Evolutionary conservation across 1,140 invertebrate genomes (phyloP).

Genomic region (Acromyrmex charruanus): DNA sequence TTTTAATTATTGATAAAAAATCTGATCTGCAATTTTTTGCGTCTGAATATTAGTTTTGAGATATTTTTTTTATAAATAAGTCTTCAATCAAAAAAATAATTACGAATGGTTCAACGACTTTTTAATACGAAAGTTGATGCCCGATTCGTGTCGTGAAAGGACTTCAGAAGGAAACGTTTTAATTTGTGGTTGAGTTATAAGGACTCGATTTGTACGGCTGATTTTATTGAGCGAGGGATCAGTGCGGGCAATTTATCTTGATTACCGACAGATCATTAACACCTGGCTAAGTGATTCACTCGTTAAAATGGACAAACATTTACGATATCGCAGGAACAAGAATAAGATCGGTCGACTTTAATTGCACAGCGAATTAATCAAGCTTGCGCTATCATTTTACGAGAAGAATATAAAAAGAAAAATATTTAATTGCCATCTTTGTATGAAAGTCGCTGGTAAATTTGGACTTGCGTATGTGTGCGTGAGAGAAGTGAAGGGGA

Average conservation of each 20-base stretch:
- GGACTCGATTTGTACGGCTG: slow-evolving; percentile 46
- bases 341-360: slow-evolving; percentile 61
- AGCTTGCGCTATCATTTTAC: slow-evolving; percentile 34
- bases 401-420: slow-evolving; percentile 35
- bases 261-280: slow-evolving; percentile 62
- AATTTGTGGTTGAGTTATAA: slow-evolving; percentile 36
- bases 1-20: background rate
- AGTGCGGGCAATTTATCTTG: slow-evolving; percentile 49
- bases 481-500: background rate
- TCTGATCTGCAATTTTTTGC: slow-evolving; percentile 2
- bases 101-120: background rate
- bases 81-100: background rate
- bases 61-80: background rate
- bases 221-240: slow-evolving; percentile 42
- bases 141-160: background rate
- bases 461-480: slow-evolving; percentile 19
- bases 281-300: slow-evolving; percentile 62
- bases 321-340: slow-evolving; percentile 44
- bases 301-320: slow-evolving; percentile 59
- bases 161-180: slow-evolving; percentile 24
- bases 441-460: slow-evolving; percentile 25
- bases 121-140: slow-evolving; percentile 20
- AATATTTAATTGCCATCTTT: slow-evolving; percentile 72
- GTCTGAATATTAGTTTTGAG: background rate
- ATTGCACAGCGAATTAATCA: slow-evolving; percentile 62